Evolutionary conservation across 2,888 invertebrate genomes (phyloP).

Genomic region (Xestia rhomboidea): DNA sequence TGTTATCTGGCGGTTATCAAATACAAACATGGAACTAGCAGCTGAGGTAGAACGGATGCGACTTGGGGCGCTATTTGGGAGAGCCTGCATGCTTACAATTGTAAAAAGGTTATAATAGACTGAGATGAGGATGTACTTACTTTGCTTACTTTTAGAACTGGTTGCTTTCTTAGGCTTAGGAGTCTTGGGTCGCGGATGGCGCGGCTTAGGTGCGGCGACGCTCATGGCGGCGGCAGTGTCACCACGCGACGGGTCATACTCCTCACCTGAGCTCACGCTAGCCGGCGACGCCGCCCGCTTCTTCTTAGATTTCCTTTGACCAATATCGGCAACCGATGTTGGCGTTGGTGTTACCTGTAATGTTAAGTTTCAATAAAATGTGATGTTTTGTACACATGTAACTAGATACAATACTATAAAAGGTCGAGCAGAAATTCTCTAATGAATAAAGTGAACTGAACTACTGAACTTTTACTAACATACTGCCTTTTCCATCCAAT

Average conservation of each 20-base stretch:
- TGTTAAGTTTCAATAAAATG: constrained; percentile 6
- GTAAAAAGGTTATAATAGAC: constrained; percentile 1
- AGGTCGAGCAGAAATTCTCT: neutral
- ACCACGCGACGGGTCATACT: constrained; percentile 85
- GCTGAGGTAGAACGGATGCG: constrained; percentile 28
- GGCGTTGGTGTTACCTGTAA: constrained; percentile 79
- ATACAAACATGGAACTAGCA: constrained; percentile 47
- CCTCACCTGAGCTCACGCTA: constrained; percentile 88
- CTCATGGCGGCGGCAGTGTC: constrained; percentile 85
- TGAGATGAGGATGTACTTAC: constrained; percentile 30
- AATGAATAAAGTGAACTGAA: neutral
- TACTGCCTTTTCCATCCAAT: neutral
- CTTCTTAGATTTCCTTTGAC: constrained; percentile 87
- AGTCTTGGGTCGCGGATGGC: constrained; percentile 77
- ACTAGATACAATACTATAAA: constrained; percentile 11
- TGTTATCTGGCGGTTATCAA: constrained; percentile 53
- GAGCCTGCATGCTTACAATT: neutral
- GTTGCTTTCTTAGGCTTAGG: constrained; percentile 80
- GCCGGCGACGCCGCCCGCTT: constrained; percentile 85
- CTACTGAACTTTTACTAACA: neutral
- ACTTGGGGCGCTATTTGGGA: neutral
- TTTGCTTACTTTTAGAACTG: constrained; percentile 82
- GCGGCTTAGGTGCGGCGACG: constrained; percentile 85
- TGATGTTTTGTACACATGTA: neutral
- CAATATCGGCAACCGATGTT: constrained; percentile 83